Percentiles rank a stretch among this genome's conserved stretches.
Conservation (phyloP, 2,113 vertebrate genomes). For the Rhinopomastus cyanomelas region DNA sequence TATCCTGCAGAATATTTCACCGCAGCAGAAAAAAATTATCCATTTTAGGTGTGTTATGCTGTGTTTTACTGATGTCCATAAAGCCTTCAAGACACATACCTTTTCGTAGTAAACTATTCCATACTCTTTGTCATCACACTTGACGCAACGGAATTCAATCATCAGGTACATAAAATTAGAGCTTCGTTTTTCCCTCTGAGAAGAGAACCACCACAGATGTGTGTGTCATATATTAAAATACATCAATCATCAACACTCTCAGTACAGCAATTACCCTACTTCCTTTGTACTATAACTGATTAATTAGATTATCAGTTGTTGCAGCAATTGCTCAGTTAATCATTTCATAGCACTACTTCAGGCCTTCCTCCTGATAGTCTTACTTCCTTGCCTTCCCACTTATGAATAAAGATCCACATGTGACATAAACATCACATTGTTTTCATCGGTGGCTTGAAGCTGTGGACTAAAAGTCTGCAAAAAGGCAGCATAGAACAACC, state of each 20-base stretch:
- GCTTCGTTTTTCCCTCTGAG: slow-evolving; percentile 95
- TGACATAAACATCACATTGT: not conserved
- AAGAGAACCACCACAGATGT: slow-evolving; percentile 13
- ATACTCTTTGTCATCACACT: slow-evolving; percentile 92
- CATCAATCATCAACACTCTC: slow-evolving; percentile 14
- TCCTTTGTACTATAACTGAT: not conserved
- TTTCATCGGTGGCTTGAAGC: not conserved
- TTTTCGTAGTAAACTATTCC: slow-evolving; percentile 98
- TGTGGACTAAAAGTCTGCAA: not conserved
- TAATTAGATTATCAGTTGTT: not conserved
- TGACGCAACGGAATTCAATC: slow-evolving; percentile 97
- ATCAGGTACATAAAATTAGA: slow-evolving; percentile 99
- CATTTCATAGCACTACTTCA: not conserved
- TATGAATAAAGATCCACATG: not conserved
- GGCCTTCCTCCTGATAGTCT: not conserved
- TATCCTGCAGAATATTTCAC: slow-evolving; percentile 34
- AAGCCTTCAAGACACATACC: slow-evolving; percentile 76
- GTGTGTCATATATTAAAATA: not conserved
- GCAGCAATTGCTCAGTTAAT: slow-evolving; percentile 29
- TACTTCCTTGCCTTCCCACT: not conserved
- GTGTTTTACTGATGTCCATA: slow-evolving; percentile 16
- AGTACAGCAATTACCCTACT: not conserved
- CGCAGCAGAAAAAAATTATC: slow-evolving; percentile 27
- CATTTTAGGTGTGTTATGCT: slow-evolving; percentile 25
- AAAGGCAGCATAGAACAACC: not conserved